Evolutionary conservation across 1,140 invertebrate species (phyloP), one percentile per base, ranked within the genome.

Genomic region (Papilio xuthus): DNA sequence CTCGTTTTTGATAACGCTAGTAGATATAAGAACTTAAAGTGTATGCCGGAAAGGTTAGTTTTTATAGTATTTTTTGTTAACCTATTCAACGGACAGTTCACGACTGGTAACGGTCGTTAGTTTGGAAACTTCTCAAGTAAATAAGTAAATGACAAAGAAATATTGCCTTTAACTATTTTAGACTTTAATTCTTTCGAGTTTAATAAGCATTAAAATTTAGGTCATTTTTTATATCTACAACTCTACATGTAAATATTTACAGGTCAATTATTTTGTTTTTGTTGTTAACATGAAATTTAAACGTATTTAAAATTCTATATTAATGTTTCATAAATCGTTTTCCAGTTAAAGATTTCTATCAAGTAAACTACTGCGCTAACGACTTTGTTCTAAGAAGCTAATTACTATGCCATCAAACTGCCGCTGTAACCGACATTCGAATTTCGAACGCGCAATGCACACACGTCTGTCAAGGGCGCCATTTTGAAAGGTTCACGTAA

Each of bases 401-500:
- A 60, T 60, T 60, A 60, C 56, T 60, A 10, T 63, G 12, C 60
- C 60, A 63, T 63, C 60, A 28, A 63, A 13, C 9, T 3, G 23
- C 60, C 26, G 60, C 60, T 9, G 50, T 53, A 53, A 53, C 50
- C 20, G 56, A 23, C 26, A 28, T 6, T 28, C 60, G 10, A 13
- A 26, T 28, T 63, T 63, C 26, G 53, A 60, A 60, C 8, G 60
- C 26, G 23, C 60, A 26, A 7, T 60, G 23, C 60, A 26, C 60
- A 26, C 60, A 63, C 26, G 60, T 15, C 60, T 60, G 12, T 72
- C 42, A 72, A 72, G 70, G 70, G 23, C 70, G 70, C 70, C 70
- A 72, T 72, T 72, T 72, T 72, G 42, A 72, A 72, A 72, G 42
- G 20, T 47, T 42, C 20, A 70, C n/a, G 41, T 72, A 42, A 47